Percentiles rank a stretch among this genome's conserved stretches.
Evolutionary conservation across 1,140 invertebrate genomes (phyloP).

Genomic region (Geopemphigus sp.): DNA sequence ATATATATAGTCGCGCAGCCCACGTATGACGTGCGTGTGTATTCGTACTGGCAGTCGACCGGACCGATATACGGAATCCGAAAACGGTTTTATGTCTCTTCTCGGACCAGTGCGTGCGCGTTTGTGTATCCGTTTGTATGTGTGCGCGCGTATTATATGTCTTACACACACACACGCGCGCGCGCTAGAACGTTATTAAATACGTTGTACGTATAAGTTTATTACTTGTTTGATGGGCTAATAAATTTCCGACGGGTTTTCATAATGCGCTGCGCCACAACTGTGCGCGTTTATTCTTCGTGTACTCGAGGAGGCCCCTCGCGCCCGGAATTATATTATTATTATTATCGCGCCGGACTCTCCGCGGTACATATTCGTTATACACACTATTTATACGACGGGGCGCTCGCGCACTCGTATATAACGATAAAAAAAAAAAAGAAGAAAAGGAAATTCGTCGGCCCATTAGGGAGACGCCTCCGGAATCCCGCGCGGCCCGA

Average conservation of each 20-base stretch:
- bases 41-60: neutral
- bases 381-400: too few species aligned
- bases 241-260: conserved; percentile 45
- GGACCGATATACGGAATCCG: conserved; percentile 17
- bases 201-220: conserved; percentile 47
- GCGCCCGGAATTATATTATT: neutral
- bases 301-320: too few species aligned
- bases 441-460: too few species aligned
- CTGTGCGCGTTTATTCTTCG: neutral
- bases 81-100: conserved; percentile 42
- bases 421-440: too few species aligned
- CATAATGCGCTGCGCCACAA: conserved; percentile 21
- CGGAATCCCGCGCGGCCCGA: too few species aligned
- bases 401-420: too few species aligned
- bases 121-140: too few species aligned
- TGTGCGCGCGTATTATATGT: too few species aligned
- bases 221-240: conserved; percentile 48
- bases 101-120: neutral
- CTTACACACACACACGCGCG: neutral
- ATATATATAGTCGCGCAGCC: neutral
- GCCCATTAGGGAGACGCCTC: too few species aligned
- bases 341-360: too few species aligned
- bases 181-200: conserved; percentile 24
- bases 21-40: conserved; percentile 15
- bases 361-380: neutral